Conservation (phyloP, 2,113 vertebrate genomes). For the Ardeotis arabs region DNA sequence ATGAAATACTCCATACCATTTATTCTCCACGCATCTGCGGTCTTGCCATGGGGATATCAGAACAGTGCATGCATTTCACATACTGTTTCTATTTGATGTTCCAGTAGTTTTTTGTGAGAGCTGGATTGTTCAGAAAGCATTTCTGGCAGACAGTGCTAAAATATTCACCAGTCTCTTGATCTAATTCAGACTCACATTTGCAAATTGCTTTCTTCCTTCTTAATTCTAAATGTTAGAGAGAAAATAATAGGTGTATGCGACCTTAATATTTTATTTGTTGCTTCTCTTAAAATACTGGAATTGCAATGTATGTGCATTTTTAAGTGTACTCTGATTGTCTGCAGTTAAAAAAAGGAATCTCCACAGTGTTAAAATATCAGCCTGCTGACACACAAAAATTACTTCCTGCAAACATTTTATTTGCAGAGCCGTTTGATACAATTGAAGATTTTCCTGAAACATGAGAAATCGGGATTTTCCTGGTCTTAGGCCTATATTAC, state of each 20-base stretch:
- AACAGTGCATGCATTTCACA: not conserved
- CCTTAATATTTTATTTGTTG: not conserved
- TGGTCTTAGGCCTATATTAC: not conserved
- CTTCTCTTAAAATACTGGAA: not conserved
- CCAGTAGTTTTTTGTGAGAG: not conserved
- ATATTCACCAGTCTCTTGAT: not conserved
- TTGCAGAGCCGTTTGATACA: not conserved
- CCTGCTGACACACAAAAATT: not conserved
- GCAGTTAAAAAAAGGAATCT: not conserved
- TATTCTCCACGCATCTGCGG: not conserved
- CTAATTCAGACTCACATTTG: conserved; percentile 8
- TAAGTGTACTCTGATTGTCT: not conserved
- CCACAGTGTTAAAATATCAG: not conserved
- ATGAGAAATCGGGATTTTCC: not conserved
- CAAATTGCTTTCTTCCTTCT: conserved; percentile 17
- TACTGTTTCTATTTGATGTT: not conserved
- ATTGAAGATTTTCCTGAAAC: not conserved
- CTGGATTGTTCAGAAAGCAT: not conserved
- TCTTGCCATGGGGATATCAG: not conserved
- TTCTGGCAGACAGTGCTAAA: conserved; percentile 7
- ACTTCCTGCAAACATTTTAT: not conserved
- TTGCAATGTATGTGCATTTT: not conserved
- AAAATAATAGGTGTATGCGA: not conserved
- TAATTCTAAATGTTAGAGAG: conserved; percentile 5
- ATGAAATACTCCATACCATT: not conserved